Base-by-base conservation (phyloP, 2,113 vertebrate genomes). In the Nansenia antarctica region DNA sequence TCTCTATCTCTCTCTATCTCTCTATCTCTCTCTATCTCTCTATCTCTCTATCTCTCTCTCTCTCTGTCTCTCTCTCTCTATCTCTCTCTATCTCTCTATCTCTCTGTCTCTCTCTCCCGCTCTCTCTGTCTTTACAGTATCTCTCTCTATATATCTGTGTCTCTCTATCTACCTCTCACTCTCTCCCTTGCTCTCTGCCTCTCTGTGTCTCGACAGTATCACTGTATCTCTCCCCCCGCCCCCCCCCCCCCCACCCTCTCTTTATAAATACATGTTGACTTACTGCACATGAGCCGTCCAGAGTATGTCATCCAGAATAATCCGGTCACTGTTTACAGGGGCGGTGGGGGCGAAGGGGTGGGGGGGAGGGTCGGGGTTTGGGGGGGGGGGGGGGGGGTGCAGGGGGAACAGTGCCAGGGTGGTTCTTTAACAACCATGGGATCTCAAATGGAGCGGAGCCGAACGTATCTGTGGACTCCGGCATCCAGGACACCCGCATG, bases 171-270 rank as follows among this genome's bases (percentile, higher is more conserved):
- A 0, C 24, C 22, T 34, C 27, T 2, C 32, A 29, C 18, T 26
- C 49, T 24, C 49, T 11, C 5, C 5, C 12, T 31, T 2, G 18
- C 8, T 65, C 31, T 32, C 62, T 59, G n/a, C 26, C 9, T 59
- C 45, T 55, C 52, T 54, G 68, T 47, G 42, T 65, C 18, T 22
- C 54, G 37, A 30, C 8, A 66, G 4, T 37, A 11, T 61, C 45
- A 32, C 45, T 65, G 60, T 45, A 67, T 69, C 34, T 26, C 58
- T 45, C 42, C 49, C 49, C 57, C 34, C 18, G 9, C 72, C 76
- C 63, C 68, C 70, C 59, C 53, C 58, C 52, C 31, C 59, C 65
- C 59, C 47, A 62, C 67, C 18, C 61, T 67, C 77, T 82, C 83
- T 72, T 81, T 5, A 5, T 37, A 5, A 5, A 11, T 5, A 37